Evolutionary conservation across 2,888 invertebrate genomes (phyloP), one percentile per base, ranked within the genome.

Genomic region (Cybosia mesomella): DNA sequence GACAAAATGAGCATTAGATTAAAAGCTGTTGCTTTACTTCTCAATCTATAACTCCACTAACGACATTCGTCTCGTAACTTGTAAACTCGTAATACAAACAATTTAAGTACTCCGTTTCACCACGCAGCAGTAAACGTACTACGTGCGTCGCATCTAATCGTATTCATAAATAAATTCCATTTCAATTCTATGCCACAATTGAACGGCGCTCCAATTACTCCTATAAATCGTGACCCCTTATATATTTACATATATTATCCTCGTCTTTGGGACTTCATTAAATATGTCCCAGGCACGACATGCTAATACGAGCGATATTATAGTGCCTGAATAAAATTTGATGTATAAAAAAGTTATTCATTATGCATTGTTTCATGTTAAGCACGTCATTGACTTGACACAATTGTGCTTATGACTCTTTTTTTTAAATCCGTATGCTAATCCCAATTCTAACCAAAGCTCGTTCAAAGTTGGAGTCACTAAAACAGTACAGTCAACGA

Each of bases 161-260:
- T 61, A 61, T 62, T 72, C 67, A 74, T 82, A 82, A 80, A 83
- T 81, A 76, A 78, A 81, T 81, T 79, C 72, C 70, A 75, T 76
- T 75, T 75, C 68, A 74, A 80, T 73, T 74, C 71, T 66, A 70
- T 67, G 70, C 68, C 69, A 75, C 74, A 76, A 75, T 79, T 72
- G 73, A 70, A 76, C 74, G 76, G 59, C 70, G 63, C 71, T 73
- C 79, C 84, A 85, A 85, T 85, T 81, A 83, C 82, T 79, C 71
- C 72, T 73, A 82, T 75, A 82, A 79, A 74, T 82, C 69, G 79
- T 78, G 80, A 78, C 75, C 78, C 77, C 67, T 83, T 85, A 82
- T 87, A 79, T 83, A 87, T 89, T 89, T 85, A 82, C 86, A 88
- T 89, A 84, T 66, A 86, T 88, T 88, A 86, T 84, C 85, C 85